These are phyloP conservation scores for Megaceryle alcyon DNA, from an alignment of 2,797 vertebrate genomes.

Conservation along the genomic window DNA sequence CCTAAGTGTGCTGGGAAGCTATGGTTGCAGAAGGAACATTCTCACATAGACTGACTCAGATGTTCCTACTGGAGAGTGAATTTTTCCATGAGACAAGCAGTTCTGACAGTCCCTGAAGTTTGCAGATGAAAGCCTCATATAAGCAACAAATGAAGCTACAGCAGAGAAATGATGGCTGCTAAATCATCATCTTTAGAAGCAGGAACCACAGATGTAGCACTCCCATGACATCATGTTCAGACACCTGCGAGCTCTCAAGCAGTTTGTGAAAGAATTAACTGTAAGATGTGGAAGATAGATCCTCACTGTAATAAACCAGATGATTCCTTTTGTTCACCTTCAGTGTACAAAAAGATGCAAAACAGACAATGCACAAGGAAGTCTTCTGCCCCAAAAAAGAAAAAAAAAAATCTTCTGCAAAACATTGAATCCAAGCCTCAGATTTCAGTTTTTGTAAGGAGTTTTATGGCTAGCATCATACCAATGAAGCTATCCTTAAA, in stretches of 20 bases:
- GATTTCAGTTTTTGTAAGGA: neutral
- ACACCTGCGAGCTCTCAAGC: neutral
- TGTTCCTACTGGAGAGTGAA: neutral
- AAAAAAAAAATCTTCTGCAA: neutral
- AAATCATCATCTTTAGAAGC: neutral
- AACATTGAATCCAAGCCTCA: neutral
- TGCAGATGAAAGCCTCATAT: neutral
- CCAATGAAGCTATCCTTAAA: neutral
- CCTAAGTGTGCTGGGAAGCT: neutral
- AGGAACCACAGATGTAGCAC: neutral
- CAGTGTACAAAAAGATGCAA: neutral
- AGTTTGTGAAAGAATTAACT: neutral
- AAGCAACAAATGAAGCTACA: neutral
- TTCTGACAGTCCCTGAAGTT: neutral
- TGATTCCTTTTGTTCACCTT: neutral
- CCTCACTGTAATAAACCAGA: neutral
- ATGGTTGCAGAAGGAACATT: neutral
- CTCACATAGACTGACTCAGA: neutral
- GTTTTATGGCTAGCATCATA: neutral
- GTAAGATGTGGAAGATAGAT: neutral
- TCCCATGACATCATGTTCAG: rapidly evolving
- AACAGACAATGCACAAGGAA: neutral
- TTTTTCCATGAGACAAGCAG: neutral
- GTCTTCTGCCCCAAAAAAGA: neutral
- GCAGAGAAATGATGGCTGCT: neutral